Base-by-base conservation (phyloP, 2,113 vertebrate species). In the Myodes glareolus region DNA sequence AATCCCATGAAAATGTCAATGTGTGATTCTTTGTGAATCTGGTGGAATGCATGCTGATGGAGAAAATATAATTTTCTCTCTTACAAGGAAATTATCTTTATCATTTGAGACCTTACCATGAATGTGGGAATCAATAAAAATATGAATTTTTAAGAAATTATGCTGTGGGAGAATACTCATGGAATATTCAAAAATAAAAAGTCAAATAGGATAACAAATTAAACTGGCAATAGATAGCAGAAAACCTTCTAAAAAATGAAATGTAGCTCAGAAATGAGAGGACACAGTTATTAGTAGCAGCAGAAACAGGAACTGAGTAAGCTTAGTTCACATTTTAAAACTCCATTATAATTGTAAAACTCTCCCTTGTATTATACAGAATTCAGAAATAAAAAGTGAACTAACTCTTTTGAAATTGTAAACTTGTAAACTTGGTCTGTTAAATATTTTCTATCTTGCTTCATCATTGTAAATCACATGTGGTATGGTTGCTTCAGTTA, bases 301-400 rank as follows among this genome's bases (percentile, higher is more conserved):
- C 31, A 88, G 39, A 97, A 98, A 70, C 1, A 96, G 39, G n/a
- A 72, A 9, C 21, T 90, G 95, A 94, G 2, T 0, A 91, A n/a
- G 2, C 11, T 86, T 70, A 72, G 16, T 23, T 63, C 92, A 87
- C 17, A 88, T 27, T 61, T 3, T 36, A 95, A 73, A 85, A 11
- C 76, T 1, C 4, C 52, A 75, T 86, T 50, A 82, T 58, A 52
- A 82, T 5, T 42, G 95, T 19, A 14, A 82, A 93, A 95, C 88
- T 0, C 4, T 27, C 76, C 2, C 1, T 39, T 80, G 1, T 25
- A 52, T 33, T 50, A 12, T 39, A 87, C 1, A 72, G 6, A 86
- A 58, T 52, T 96, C 10, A 86, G 13, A 96, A 63, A 47, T 17
- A 65, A 17, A 52, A 73, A 55, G 3, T 1, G 1, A 63, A 0